Evolutionary conservation across 1,140 invertebrate species (phyloP), one percentile per base, ranked within the genome.

Genomic region (Heliconius eleuchia): DNA sequence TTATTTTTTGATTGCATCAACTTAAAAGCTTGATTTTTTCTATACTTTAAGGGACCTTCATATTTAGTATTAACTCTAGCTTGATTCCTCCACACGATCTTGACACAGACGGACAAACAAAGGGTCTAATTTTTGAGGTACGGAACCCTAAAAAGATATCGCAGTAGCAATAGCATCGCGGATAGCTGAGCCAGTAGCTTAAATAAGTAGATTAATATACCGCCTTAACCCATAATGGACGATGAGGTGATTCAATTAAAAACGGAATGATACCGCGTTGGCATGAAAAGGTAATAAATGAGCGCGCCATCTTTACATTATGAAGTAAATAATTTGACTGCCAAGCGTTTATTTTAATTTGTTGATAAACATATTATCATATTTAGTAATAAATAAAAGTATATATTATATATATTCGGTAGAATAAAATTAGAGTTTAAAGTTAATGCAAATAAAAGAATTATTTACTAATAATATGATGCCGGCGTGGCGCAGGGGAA

Each of bases 211-310:
- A 66, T 66, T 66, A 66, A 66, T 66, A 66, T 27, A 66, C 57
- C 57, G 57, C 23, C 57, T 66, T 66, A 66, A 66, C 23, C 11
- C 57, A 66, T 66, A 66, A 66, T 66, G 57, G 57, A 66, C 55
- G 71, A 30, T 74, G 76, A 82, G 83, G 86, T 83, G 82, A 88
- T 88, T 88, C 85, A 87, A 87, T 91, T 89, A 88, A 84, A 81
- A 57, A 60, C 73, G 73, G 80, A 86, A 84, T 91, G 89, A 91
- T 84, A 88, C 73, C 79, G 87, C 88, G 82, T 87, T 87, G 87
- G 74, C 70, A 81, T 85, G 82, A 85, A 87, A 85, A 87, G 83
- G 82, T 91, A 84, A 89, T 89, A 88, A 91, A 91, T 89, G 83
- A 85, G 76, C 76, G 80, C 50, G 74, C 71, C 82, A 85, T 83